Evolutionary conservation across 1,140 invertebrate genomes (phyloP), one percentile per base, ranked within the genome.

Genomic region (Manduca sexta): DNA sequence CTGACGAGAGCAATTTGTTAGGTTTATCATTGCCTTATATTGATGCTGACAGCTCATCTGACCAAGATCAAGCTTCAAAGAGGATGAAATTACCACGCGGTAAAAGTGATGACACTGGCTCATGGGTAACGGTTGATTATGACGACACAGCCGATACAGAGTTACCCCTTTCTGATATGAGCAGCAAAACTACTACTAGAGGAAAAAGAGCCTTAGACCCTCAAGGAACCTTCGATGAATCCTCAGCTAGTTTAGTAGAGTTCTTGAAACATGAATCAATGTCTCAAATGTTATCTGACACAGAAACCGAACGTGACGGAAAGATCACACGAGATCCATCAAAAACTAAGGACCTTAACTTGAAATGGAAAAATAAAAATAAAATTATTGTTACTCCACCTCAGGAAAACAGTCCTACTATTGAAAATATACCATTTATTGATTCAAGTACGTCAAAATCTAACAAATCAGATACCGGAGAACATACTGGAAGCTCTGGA

Each of bases 71-170:
- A 77, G 67, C 54, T 65, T 86, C 62, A 54, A 87, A 78, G 58
- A 68, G 67, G 37, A 38, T 40, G 2, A 79, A 65, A 50, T 49
- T 85, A 14, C 43, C 56, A 18, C 69, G 79, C 7, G 90, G 87
- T 45, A 76, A 79, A 52, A 91, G 89, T 55, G 89, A 90, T 73
- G 90, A 91, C 66, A 90, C 89, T 0, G 87, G 69, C 4, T 88
- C 90, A 2, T 90, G 89, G 86, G 84, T 89, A 38, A 90, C 89
- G 2, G 85, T 88, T 1, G 89, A 91, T 45, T 90, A 88, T 65
- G 90, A 91, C 57, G 90, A 91, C 58, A 87, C 88, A 35, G 87
- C 85, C n/a, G 86, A 81, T 29, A 74, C 74, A 5, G 80, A 84
- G 21, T 17, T 83, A 34, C 66, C 61, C 6, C 45, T 74, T 16